Evolutionary conservation across 2,888 invertebrate genomes (phyloP).

Genomic region (Axea sp.): DNA sequence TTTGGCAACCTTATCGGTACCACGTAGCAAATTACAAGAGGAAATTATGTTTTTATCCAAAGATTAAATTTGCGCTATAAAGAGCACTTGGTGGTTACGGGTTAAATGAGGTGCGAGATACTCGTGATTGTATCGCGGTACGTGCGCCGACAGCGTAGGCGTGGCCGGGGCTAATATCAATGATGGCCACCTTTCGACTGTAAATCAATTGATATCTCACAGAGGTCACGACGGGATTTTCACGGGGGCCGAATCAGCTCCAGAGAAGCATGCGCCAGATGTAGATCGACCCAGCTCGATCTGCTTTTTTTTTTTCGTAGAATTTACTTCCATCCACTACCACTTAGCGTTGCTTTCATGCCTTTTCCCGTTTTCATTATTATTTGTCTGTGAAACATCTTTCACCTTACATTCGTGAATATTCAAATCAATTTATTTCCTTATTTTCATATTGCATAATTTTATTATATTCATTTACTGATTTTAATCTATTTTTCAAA

Average conservation of each 20-base stretch:
- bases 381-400: too few relatives aligned
- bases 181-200: slow-evolving; percentile 79
- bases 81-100: slow-evolving; percentile 62
- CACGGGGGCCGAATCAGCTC: slow-evolving; percentile 62
- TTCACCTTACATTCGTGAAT: too few relatives aligned
- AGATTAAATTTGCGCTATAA: slow-evolving; percentile 65
- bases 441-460: too few relatives aligned
- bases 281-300: slow-evolving; percentile 74
- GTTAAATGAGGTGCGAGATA: slow-evolving; percentile 66
- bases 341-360: slow-evolving; percentile 38
- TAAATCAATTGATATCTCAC: slow-evolving; percentile 79
- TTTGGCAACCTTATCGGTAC: slow-evolving; percentile 41
- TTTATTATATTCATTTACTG: too few relatives aligned
- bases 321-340: slow-evolving; percentile 34
- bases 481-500: too few relatives aligned
- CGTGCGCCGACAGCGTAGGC: slow-evolving; percentile 71
- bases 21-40: slow-evolving; percentile 46
- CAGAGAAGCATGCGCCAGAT: slow-evolving; percentile 75
- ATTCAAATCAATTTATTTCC: too few relatives aligned
- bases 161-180: slow-evolving; percentile 78
- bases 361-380: slow-evolving; percentile 47
- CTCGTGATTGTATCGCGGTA: slow-evolving; percentile 60
- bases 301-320: slow-evolving; percentile 69
- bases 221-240: slow-evolving; percentile 67
- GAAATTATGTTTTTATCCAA: slow-evolving; percentile 58